phyloP scores from a whole-genome alignment of 2,888 invertebrate species.

The Tachystola acroxantha region DNA sequence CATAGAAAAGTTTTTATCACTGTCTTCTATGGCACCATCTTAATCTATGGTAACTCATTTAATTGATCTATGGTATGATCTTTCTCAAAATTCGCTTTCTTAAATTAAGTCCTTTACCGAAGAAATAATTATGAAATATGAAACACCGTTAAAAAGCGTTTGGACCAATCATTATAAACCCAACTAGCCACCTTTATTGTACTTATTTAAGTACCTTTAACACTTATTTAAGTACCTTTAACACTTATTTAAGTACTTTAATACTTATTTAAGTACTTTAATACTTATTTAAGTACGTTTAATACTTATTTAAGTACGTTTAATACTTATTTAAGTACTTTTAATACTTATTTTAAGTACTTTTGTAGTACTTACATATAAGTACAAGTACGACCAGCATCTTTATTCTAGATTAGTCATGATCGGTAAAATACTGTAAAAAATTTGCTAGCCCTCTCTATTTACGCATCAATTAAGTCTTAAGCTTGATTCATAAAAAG shows the following conservation, averaged over 20 bases:
- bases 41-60: constrained; percentile 69
- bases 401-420: too few species aligned
- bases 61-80: constrained; percentile 43
- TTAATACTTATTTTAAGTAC: constrained; percentile 31
- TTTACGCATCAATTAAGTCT: too few species aligned
- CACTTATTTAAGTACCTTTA: constrained; percentile 12
- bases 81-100: constrained; percentile 12
- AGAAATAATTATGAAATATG: constrained; percentile 16
- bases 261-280: constrained; percentile 12
- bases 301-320: constrained; percentile 31
- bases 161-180: constrained; percentile 70
- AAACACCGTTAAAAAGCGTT: constrained; percentile 44
- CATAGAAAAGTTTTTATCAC: constrained; percentile 24
- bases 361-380: too few species aligned
- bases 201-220: not conserved
- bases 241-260: constrained; percentile 12
- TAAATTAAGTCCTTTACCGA: constrained; percentile 23
- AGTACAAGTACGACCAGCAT: too few species aligned
- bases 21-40: constrained; percentile 68
- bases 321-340: constrained; percentile 29
- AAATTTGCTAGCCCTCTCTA: too few species aligned
- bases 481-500: too few species aligned
- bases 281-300: constrained; percentile 4
- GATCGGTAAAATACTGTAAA: too few species aligned
- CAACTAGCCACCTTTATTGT: constrained; percentile 36